phyloP scores from a whole-genome alignment of 2,797 vertebrate genomes.

The Danio tinwini region DNA sequence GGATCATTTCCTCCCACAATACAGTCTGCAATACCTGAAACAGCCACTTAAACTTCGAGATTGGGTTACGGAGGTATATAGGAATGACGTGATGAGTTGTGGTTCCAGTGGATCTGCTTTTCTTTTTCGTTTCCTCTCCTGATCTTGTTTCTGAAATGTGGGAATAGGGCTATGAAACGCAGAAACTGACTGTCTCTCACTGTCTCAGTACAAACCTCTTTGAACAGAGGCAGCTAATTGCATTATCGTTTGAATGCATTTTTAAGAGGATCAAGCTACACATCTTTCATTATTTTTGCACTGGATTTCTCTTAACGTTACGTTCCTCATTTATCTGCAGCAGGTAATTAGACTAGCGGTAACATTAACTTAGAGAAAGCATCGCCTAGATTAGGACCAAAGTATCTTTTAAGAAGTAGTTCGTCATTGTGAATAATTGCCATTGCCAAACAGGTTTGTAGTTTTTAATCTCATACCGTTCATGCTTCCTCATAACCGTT shows the following conservation, averaged over 20 bases:
- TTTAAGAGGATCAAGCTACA: slow-evolving; percentile 24
- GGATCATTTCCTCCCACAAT: slow-evolving; percentile 24
- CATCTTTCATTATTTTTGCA: slow-evolving; percentile 57
- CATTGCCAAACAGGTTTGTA: slow-evolving; percentile 10
- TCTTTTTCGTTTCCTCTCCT: neutral
- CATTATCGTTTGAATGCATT: slow-evolving; percentile 21
- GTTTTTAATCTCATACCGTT: slow-evolving; percentile 1
- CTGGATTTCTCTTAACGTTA: slow-evolving; percentile 50
- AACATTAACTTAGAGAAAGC: slow-evolving; percentile 68
- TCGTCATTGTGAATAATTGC: slow-evolving; percentile 27
- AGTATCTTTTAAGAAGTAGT: slow-evolving; percentile 27
- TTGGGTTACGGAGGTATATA: slow-evolving; percentile 7
- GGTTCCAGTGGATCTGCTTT: slow-evolving; percentile 1
- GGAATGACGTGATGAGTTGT: slow-evolving; percentile 5
- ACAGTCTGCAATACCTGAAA: slow-evolving; percentile 32
- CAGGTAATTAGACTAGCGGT: slow-evolving; percentile 32
- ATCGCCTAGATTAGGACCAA: slow-evolving; percentile 40
- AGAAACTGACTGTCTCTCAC: slow-evolving; percentile 28
- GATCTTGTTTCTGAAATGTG: slow-evolving; percentile 5
- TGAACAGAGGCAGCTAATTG: slow-evolving; percentile 48
- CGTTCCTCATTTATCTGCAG: slow-evolving; percentile 34
- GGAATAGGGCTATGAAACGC: slow-evolving; percentile 33
- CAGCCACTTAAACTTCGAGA: slow-evolving; percentile 21
- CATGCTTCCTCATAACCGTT: slow-evolving; percentile 8
- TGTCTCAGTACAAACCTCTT: slow-evolving; percentile 26